These are phyloP conservation scores for Philaenus spumarius DNA, from an alignment of 1,140 invertebrate species.

Conservation along the genomic window DNA sequence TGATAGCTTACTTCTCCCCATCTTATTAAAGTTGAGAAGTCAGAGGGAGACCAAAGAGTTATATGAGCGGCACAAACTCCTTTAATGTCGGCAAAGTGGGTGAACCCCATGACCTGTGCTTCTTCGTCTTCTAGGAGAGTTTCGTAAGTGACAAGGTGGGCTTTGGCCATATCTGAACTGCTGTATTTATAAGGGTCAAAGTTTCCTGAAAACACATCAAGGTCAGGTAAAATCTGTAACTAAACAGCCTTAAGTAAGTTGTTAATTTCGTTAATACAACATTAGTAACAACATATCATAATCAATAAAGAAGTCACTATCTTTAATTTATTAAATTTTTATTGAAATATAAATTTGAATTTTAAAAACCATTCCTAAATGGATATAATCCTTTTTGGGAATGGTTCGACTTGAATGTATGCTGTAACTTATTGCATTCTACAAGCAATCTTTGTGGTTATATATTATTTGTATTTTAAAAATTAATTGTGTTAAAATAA, in stretches of 20 bases:
- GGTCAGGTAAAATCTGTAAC: background rate
- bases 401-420: too few relatives aligned
- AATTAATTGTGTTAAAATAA: too few relatives aligned
- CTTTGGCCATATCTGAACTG: constrained; percentile 56
- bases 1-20: constrained; percentile 64
- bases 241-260: background rate
- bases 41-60: constrained; percentile 57
- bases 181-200: constrained; percentile 56
- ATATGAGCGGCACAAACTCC: constrained; percentile 51
- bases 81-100: constrained; percentile 55
- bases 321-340: background rate
- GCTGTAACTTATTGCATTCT: too few relatives aligned
- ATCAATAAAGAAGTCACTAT: background rate
- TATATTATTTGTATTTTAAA: too few relatives aligned
- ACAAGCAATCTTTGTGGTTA: too few relatives aligned
- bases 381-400: too few relatives aligned
- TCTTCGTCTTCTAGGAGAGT: constrained; percentile 62
- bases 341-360: too few relatives aligned
- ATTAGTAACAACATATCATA: too few relatives aligned
- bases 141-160: constrained; percentile 62
- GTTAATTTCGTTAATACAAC: too few relatives aligned
- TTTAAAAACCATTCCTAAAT: too few relatives aligned
- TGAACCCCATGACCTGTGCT: constrained; percentile 61
- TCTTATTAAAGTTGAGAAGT: constrained; percentile 56
- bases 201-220: constrained; percentile 41